phyloP scores from a whole-genome alignment of 1,140 invertebrate genomes.

The Hyles vespertilio region DNA sequence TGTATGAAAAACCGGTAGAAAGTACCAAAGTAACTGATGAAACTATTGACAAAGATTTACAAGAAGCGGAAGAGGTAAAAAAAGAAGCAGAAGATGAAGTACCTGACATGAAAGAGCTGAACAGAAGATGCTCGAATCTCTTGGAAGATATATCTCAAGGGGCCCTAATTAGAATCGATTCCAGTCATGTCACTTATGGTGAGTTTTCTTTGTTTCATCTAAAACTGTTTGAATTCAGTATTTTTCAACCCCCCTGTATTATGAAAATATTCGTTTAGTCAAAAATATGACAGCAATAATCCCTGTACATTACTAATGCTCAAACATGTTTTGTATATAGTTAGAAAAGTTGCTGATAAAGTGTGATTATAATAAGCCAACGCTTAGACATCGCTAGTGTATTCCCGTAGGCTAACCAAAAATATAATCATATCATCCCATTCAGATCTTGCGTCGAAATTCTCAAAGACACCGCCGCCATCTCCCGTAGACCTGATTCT shows the following conservation, averaged over 20 bases:
- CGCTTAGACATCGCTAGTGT: too few relatives aligned
- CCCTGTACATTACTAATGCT: too few relatives aligned
- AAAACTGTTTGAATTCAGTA: too few relatives aligned
- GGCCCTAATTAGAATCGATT: conserved; percentile 69
- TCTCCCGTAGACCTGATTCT: conserved; percentile 71
- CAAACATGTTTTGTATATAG: too few relatives aligned
- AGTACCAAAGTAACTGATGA: not conserved
- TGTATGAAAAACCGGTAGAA: too few relatives aligned
- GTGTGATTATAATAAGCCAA: too few relatives aligned
- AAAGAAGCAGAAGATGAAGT: conserved; percentile 45
- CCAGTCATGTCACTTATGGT: conserved; percentile 71
- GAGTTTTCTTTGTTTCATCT: conserved; percentile 15
- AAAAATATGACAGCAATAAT: too few relatives aligned
- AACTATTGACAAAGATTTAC: conserved; percentile 8
- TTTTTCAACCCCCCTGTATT: too few relatives aligned
- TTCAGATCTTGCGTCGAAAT: conserved; percentile 67
- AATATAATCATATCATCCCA: conserved; percentile 1
- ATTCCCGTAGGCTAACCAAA: too few relatives aligned
- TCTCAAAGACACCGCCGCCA: conserved; percentile 72
- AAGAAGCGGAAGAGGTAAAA: conserved; percentile 15
- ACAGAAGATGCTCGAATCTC: conserved; percentile 72
- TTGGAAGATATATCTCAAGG: conserved; percentile 73
- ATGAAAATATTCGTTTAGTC: too few relatives aligned
- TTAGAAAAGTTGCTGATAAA: too few relatives aligned
- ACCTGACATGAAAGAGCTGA: conserved; percentile 68